These are phyloP conservation scores for Sigmodon hispidus DNA, from an alignment of 2,113 vertebrate genomes.

Conservation along the genomic window DNA sequence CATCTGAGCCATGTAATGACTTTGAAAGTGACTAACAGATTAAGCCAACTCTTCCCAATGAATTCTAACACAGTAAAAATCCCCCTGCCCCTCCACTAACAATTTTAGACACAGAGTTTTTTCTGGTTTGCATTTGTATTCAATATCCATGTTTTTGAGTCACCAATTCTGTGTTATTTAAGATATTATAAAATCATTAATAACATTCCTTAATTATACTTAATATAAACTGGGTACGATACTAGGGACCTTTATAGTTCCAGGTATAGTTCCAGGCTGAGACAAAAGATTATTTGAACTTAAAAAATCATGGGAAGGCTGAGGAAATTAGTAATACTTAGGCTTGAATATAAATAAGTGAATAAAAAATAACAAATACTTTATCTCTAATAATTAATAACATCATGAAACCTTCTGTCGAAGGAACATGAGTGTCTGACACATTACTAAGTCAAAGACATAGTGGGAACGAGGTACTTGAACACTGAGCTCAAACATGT, in stretches of 20 bases:
- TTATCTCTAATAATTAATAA: background rate
- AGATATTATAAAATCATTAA: background rate
- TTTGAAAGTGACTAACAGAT: background rate
- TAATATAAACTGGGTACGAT: background rate
- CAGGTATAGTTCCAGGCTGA: background rate
- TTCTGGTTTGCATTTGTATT: background rate
- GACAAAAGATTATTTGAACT: background rate
- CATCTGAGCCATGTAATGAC: background rate
- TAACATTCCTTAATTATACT: background rate
- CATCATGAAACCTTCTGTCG: background rate
- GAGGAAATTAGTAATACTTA: background rate
- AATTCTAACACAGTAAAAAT: background rate
- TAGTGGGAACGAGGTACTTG: background rate
- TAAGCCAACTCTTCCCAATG: background rate
- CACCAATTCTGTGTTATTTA: background rate
- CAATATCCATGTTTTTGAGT: background rate
- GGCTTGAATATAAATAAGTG: background rate
- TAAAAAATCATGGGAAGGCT: background rate
- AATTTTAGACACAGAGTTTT: slow-evolving; percentile 11
- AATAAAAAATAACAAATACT: background rate
- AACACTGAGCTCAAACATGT: background rate
- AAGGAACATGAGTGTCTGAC: background rate
- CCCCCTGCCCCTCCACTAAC: background rate
- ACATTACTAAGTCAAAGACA: background rate
- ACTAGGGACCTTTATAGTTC: background rate